Conservation (phyloP, 2,113 vertebrate genomes). For the Myrmecophaga tridactyla region DNA sequence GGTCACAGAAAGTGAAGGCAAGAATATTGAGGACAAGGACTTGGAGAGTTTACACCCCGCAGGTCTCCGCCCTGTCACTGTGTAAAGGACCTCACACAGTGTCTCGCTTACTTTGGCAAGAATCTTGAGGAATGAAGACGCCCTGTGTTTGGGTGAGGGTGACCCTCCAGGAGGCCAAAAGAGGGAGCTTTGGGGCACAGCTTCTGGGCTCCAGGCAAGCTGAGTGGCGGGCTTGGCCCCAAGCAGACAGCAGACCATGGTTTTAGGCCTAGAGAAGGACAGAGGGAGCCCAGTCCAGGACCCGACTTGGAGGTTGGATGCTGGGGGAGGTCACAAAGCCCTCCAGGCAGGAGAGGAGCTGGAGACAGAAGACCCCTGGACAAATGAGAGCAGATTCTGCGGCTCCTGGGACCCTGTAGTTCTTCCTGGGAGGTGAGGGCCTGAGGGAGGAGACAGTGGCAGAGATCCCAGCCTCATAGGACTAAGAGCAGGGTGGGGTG, state of each 20-base stretch:
- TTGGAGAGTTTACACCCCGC: neutral
- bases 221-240: neutral
- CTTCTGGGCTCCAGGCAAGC: neutral
- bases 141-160: fast-evolving
- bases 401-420: neutral
- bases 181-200: neutral
- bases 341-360: neutral
- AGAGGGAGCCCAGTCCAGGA: neutral
- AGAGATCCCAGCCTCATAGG: fast-evolving
- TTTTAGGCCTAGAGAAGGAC: neutral
- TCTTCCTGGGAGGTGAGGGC: neutral
- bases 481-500: too few species aligned
- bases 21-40: neutral
- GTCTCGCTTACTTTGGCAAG: neutral
- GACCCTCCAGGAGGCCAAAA: too few species aligned
- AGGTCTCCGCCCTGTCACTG: neutral
- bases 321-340: neutral
- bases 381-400: neutral
- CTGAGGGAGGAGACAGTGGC: neutral
- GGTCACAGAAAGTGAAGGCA: neutral
- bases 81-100: fast-evolving
- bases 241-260: too few species aligned
- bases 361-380: neutral
- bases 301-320: neutral
- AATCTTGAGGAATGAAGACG: fast-evolving